Conservation (phyloP, 2,113 vertebrate genomes). For the Erythrocercus mccallii region DNA sequence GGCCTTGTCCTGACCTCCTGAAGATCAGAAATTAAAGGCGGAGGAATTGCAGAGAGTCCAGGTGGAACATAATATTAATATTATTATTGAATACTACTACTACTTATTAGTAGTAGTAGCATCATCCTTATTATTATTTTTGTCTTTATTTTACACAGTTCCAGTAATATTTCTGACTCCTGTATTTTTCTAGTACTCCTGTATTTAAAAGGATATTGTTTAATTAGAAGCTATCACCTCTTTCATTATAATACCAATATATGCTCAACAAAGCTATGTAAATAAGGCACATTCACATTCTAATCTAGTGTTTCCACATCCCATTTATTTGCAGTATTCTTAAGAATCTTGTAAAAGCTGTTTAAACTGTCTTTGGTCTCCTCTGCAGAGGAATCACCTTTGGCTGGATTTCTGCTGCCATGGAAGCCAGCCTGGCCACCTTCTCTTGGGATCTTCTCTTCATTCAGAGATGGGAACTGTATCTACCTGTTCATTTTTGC, state of each 20-base stretch:
- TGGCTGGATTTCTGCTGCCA: neutral
- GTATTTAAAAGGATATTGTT: neutral
- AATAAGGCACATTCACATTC: neutral
- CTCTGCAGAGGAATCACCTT: neutral
- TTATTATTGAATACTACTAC: neutral
- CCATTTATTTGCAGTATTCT: neutral
- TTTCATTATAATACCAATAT: constrained; percentile 12
- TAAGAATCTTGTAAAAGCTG: neutral
- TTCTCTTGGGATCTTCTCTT: neutral
- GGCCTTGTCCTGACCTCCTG: neutral
- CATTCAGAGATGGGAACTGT: neutral
- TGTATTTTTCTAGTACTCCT: neutral
- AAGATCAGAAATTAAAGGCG: neutral
- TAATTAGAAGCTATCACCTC: neutral
- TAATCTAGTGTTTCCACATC: neutral
- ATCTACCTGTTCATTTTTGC: neutral
- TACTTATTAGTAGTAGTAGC: neutral
- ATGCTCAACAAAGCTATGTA: neutral
- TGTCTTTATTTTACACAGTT: neutral
- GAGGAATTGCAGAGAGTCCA: neutral
- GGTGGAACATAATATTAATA: neutral
- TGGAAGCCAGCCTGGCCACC: neutral
- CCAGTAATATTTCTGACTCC: neutral
- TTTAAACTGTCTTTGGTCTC: neutral
- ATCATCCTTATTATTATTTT: neutral